Base-by-base conservation (phyloP, 2,888 invertebrate genomes). In the Xestia c-nigrum region DNA sequence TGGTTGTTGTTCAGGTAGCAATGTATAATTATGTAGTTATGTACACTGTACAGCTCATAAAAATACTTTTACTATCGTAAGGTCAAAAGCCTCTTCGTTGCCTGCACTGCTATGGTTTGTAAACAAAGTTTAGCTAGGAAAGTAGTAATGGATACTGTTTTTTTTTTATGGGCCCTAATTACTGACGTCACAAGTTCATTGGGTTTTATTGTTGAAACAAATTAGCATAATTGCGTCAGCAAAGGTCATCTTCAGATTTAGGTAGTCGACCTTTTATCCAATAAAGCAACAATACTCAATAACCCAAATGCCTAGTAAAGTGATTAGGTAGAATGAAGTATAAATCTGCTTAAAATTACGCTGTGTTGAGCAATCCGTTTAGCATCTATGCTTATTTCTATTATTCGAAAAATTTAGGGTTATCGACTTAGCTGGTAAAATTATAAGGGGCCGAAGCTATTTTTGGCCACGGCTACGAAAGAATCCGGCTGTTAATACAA, bases 181-280 rank as follows among this genome's bases (percentile, higher is more conserved):
- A 72, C 47, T 71, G 75, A 76, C 84, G 84, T 84, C 84, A 79
- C 40, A n/a, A 65, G 71, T 70, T 70, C 47, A 66, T 61, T 68
- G 63, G 52, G 43, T 69, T 40, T 69, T 14, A 57, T 81, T 24
- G 14, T 52, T 76, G 63, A 80, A 73, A 73, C 47, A 71, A 47
- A 59, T 65, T 66, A 40, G 52, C n/a, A 3, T 43, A 68, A 31
- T 68, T 71, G 71, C 84, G 84, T 73, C 85, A 73, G 38, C 21
- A 76, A 76, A 80, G 71, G 65, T 72, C 68, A 64, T 14, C 59
- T 46, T 61, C 63, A 24, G 63, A 71, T 75, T 65, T 64, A 70
- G 75, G 64, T 64, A 55, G 50, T 14, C 52, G 52, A 71, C 64
- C 61, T 61, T 47, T 65, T 50, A 65, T 55, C 69, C 38, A 21